Evolutionary conservation across 2,113 vertebrate species (phyloP), one percentile per base, ranked within the genome.

Genomic region (Ardeotis arabs): DNA sequence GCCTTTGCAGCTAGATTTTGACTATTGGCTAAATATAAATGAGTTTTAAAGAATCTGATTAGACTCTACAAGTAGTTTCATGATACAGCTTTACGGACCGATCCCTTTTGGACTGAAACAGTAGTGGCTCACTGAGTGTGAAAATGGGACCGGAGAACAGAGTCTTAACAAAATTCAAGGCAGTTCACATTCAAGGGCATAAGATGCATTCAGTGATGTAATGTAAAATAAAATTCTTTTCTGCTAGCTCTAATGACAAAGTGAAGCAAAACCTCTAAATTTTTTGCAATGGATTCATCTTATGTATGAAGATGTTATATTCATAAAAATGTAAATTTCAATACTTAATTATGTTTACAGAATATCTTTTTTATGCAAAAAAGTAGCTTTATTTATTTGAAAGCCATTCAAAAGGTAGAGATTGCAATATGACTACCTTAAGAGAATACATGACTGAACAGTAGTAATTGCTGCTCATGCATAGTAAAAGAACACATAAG

Each of bases 71-170:
- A 58, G 72, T 81, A 49, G 64, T 75, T 95, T 82, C 60, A 58
- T 66, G 69, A 93, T 41, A 64, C 33, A 91, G 84, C 53, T 89
- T 84, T 86, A 87, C 84, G 84, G 63, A 83, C 82, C 73, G 80
- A 94, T 84, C 77, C 69, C 37, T 96, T 84, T 37, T 89, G 31
- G 87, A 87, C 58, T 82, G 84, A 79, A 87, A 82, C 52, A 78
- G 90, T 27, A 84, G 79, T 74, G 73, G 75, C 88, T 94, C 66
- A 87, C 35, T 95, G 91, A 96, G 47, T 87, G 55, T 67, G 81
- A 94, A 96, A 96, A 93, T 82, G 75, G 70, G 91, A 90, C 77
- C 24, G 60, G 77, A 84, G 91, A 95, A 60, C 50, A 93, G 81
- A 76, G 39, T 50, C 72, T 93, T 84, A 87, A 82, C 50, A 93